Evolutionary conservation across 2,113 vertebrate genomes (phyloP), one percentile per base, ranked within the genome.

Genomic region (Bathybates hornii): DNA sequence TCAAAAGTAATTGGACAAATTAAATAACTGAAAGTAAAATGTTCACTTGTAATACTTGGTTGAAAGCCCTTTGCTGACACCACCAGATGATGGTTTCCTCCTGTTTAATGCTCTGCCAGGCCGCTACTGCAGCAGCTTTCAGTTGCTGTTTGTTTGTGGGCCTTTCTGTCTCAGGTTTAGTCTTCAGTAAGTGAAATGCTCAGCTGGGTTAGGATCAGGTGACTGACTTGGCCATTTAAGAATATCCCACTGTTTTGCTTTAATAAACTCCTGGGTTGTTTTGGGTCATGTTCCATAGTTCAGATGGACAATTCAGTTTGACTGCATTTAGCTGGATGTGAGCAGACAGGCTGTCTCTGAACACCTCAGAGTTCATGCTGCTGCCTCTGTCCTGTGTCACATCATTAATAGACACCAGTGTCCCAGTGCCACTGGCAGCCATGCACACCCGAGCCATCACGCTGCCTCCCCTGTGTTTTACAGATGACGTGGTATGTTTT

Each of bases 381-480:
- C 50, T 52, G 50, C 19, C 8, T 5, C 48, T 19, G 48, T 45
- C 43, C 43, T 45, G 43, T 14, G 45, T 54, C n/a, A 24, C 53
- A 12, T 24, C 10, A 0, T 4, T 24, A 24, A 56, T 7, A 27
- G 21, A 56, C 54, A 27, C 54, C 21, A 56, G 54, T 57, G 24
- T 57, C 24, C 54, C 54, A 57, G 54, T 0, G 12, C 54, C 54
- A 27, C 54, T 27, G 12, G 54, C 2, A 57, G 54, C 54, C 12
- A 56, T 0, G 54, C 54, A 56, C 54, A 7, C 54, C 6, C 1
- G 11, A 56, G 53, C 21, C 21, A 2, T 14, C 53, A 56, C 21
- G 7, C 53, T 4, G 34, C 34, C 34, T 36, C 34, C 34, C 34
- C 34, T 36, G 53, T 7, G 21, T 1, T 0, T 57, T 57, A 57